Conservation (phyloP, 92 coral and sea anemone genomes). For the Epizoanthus fatuus region DNA sequence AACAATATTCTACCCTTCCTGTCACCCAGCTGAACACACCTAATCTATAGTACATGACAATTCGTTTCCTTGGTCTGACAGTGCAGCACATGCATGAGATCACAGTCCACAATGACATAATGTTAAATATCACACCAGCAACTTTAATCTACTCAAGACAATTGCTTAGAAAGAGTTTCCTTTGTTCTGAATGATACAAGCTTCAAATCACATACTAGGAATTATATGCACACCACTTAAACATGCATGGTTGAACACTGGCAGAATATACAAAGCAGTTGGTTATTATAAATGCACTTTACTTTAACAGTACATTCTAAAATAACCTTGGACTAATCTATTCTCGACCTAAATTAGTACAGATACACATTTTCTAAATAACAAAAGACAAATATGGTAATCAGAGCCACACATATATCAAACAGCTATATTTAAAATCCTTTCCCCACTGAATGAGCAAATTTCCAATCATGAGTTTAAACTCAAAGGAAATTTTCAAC, state of each 20-base stretch:
- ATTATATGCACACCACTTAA: neutral
- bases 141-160: constrained; percentile 33
- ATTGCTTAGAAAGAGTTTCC: constrained; percentile 13
- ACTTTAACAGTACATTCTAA: neutral
- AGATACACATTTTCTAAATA: neutral
- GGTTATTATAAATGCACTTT: neutral
- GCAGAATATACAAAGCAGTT: constrained; percentile 10
- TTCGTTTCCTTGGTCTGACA: too few species aligned
- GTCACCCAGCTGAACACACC: too few species aligned
- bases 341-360: neutral
- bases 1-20: too few species aligned
- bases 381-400: neutral
- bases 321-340: neutral
- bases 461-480: too few species aligned
- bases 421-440: too few species aligned
- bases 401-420: neutral
- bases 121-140: neutral
- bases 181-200: constrained; percentile 16
- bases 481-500: too few species aligned
- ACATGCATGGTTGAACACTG: constrained; percentile 5
- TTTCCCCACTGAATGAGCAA: too few species aligned
- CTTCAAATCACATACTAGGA: neutral
- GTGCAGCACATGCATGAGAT: neutral
- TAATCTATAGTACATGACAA: too few species aligned
- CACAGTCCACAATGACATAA: neutral